Evolutionary conservation across 1,140 invertebrate genomes (phyloP).

Genomic region (Drosophila sproati): DNA sequence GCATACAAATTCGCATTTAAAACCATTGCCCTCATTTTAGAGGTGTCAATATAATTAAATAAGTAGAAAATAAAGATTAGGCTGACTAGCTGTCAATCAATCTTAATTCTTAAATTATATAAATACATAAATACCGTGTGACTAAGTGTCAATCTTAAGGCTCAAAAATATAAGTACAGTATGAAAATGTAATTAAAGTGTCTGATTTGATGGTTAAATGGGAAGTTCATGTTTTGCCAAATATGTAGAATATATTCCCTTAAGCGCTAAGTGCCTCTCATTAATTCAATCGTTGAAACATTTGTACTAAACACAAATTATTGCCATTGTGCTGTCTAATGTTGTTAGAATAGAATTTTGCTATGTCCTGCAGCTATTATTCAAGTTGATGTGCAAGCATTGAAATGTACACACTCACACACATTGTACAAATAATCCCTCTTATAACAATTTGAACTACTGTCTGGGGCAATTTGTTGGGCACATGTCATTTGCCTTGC

Average conservation of each 20-base stretch:
- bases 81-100: no score
- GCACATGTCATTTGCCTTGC: conserved; percentile 35
- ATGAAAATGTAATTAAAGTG: conserved; percentile 11
- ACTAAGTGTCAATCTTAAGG: conserved; percentile 5
- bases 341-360: conserved; percentile 15
- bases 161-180: not conserved
- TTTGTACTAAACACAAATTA: conserved; percentile 13
- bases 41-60: no score
- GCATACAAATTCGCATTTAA: not conserved
- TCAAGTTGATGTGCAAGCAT: conserved; percentile 40
- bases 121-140: no score
- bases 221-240: not conserved
- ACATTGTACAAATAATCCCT: conserved; percentile 34
- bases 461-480: conserved; percentile 24
- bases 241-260: not conserved
- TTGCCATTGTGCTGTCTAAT: conserved; percentile 32
- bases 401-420: conserved; percentile 6
- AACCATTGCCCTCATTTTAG: no score
- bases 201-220: not conserved
- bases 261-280: conserved; percentile 14
- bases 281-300: conserved; percentile 15
- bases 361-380: conserved; percentile 22
- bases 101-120: no score
- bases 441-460: conserved; percentile 16
- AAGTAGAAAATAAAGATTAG: no score